A percentile compares a stretch with the other conserved stretches of the same genome.
Evolutionary conservation across 1,140 invertebrate species (phyloP).

Genomic region (Pemphigus obesinymphae): DNA sequence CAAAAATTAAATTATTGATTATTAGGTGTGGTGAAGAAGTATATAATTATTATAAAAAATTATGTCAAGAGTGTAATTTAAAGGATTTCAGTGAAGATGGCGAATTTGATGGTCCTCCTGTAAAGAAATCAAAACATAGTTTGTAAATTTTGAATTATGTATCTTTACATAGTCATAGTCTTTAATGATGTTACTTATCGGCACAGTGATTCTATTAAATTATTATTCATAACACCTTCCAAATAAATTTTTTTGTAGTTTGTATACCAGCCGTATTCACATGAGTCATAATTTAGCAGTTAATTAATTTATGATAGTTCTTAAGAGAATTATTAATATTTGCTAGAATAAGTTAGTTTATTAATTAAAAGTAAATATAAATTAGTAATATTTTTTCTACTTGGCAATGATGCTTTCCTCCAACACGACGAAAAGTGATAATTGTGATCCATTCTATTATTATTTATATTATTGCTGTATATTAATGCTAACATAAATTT

Average conservation of each 20-base stretch:
- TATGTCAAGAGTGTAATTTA: conserved; percentile 33
- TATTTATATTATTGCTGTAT: neutral
- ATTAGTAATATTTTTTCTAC: conserved; percentile 29
- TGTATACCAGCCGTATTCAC: neutral
- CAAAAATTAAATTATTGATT: neutral
- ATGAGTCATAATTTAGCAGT: neutral
- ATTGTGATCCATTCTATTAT: conserved; percentile 34
- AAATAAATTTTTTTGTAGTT: neutral
- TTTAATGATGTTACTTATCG: neutral
- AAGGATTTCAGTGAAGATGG: conserved; percentile 31
- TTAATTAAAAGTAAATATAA: conserved; percentile 4
- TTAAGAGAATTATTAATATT: neutral
- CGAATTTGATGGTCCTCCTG: neutral
- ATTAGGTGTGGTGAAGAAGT: conserved; percentile 28
- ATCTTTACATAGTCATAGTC: neutral
- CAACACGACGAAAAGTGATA: neutral
- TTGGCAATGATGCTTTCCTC: conserved; percentile 16
- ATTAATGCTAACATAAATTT: conserved; percentile 21
- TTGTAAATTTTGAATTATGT: conserved; percentile 6
- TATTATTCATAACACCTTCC: neutral
- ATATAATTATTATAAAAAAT: conserved; percentile 37
- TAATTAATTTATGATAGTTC: neutral
- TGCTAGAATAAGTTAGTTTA: conserved; percentile 13
- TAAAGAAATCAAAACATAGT: conserved; percentile 33
- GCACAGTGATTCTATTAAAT: neutral